A percentile compares a stretch with the other conserved stretches of the same genome.
Conservation (phyloP, 2,797 vertebrate genomes). For the Rhinoraja longicauda region DNA sequence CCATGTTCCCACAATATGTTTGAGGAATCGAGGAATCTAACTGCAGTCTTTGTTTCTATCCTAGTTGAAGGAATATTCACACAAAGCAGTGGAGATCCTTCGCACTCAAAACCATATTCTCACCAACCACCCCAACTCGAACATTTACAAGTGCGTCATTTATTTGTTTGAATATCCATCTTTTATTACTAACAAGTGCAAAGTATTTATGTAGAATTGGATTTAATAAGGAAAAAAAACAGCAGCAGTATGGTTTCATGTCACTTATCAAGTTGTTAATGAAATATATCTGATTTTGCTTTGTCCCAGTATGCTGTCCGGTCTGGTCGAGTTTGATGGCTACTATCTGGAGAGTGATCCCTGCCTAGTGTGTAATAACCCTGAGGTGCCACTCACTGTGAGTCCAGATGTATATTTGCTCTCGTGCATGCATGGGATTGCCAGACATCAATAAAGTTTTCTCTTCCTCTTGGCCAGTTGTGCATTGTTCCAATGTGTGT, state of each 20-base stretch:
- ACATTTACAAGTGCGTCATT: slow-evolving; percentile 89
- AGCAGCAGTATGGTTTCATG: neutral
- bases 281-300: slow-evolving; percentile 39
- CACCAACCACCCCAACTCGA: slow-evolving; percentile 97
- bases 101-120: slow-evolving; percentile 95
- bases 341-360: slow-evolving; percentile 96
- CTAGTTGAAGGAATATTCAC: slow-evolving; percentile 93
- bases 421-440: neutral
- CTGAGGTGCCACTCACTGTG: slow-evolving; percentile 95
- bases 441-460: neutral
- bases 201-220: neutral
- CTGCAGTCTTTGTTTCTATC: slow-evolving; percentile 41
- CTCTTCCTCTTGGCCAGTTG: neutral
- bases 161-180: neutral
- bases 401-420: slow-evolving; percentile 50
- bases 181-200: neutral
- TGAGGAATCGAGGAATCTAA: neutral
- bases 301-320: slow-evolving; percentile 77
- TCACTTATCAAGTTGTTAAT: neutral
- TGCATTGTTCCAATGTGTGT: neutral
- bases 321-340: slow-evolving; percentile 94
- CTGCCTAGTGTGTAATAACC: slow-evolving; percentile 97
- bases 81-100: slow-evolving; percentile 94
- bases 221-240: neutral
- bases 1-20: neutral